A percentile compares a stretch with the other conserved stretches of the same genome.
Conservation (phyloP, 1,140 invertebrate species). For the Caerostris darwini region DNA sequence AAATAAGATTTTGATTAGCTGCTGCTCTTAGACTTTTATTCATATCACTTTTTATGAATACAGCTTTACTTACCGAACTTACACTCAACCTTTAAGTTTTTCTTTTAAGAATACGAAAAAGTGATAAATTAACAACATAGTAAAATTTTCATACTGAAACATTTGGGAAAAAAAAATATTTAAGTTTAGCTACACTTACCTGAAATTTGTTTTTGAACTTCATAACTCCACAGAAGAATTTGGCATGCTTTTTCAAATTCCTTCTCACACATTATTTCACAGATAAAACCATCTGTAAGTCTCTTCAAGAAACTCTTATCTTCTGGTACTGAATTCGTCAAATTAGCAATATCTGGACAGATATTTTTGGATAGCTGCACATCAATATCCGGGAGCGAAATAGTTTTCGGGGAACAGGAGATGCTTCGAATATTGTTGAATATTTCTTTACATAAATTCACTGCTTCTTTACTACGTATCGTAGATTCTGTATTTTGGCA, state of each 20-base stretch:
- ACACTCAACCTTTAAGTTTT: too few species aligned
- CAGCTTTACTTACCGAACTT: too few species aligned
- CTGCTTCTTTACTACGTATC: background rate
- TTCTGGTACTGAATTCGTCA: background rate
- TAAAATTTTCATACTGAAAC: too few species aligned
- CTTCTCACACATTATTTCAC: constrained; percentile 14
- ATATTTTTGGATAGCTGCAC: constrained; percentile 10
- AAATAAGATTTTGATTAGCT: too few species aligned
- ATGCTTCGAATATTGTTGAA: background rate
- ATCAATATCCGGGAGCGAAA: background rate
- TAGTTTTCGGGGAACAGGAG: background rate
- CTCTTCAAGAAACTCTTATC: constrained; percentile 7
- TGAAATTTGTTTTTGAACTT: constrained; percentile 28
- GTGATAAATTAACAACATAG: too few species aligned
- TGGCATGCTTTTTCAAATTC: constrained; percentile 26
- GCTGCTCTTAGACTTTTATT: too few species aligned
- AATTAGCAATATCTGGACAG: background rate
- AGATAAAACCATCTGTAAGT: background rate
- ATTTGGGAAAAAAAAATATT: background rate
- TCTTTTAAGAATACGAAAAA: too few species aligned
- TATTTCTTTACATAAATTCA: constrained; percentile 42
- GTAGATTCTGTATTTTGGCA: constrained; percentile 5
- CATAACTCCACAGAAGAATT: constrained; percentile 48
- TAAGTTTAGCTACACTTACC: background rate
- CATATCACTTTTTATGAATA: too few species aligned